A percentile compares a stretch with the other conserved stretches of the same genome.
These are phyloP conservation scores for Pipistrellus kuhlii DNA, from an alignment of 2,797 vertebrate species.

Conservation along the genomic window DNA sequence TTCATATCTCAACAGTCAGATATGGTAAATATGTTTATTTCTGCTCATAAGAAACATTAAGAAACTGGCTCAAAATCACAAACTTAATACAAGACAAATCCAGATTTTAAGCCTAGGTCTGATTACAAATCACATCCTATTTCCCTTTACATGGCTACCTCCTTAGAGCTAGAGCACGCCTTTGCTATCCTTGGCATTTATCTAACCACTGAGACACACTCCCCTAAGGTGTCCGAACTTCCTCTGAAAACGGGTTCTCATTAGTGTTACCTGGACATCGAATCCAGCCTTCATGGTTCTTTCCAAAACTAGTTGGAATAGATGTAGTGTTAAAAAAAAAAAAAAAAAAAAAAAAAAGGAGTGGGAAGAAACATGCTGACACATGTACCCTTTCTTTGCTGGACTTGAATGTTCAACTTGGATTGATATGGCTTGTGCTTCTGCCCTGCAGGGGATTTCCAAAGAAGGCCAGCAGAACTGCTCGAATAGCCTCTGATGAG, in stretches of 20 bases:
- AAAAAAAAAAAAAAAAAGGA: neutral
- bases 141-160: neutral
- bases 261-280: neutral
- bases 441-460: conserved; percentile 88
- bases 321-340: no score
- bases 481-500: conserved; percentile 93
- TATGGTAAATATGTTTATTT: neutral
- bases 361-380: neutral
- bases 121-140: neutral
- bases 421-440: conserved; percentile 32
- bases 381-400: neutral
- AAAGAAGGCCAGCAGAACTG: conserved; percentile 90
- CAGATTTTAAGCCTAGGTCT: neutral
- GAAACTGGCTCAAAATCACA: neutral
- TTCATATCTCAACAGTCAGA: neutral
- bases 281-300: neutral
- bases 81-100: neutral
- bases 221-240: neutral
- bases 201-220: fast-evolving
- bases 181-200: neutral
- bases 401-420: neutral
- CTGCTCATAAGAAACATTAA: neutral
- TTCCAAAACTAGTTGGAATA: neutral
- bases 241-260: neutral
- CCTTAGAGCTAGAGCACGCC: neutral